Base-by-base conservation (phyloP, 2,797 vertebrate genomes). In the Podargus strigoides region DNA sequence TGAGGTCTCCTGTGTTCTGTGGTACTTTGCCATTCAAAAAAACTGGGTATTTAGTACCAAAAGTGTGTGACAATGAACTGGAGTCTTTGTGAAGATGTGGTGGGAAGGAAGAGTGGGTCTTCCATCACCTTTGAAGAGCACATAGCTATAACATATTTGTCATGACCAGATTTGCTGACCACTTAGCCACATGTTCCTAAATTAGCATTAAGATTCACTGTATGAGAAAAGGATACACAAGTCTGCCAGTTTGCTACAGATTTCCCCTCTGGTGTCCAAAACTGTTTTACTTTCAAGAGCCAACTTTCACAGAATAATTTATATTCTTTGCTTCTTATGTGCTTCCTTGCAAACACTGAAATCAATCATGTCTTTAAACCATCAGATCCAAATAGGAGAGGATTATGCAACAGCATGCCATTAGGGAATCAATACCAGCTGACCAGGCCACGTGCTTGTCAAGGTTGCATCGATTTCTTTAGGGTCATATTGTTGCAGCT, bases 401-500 rank as follows among this genome's bases (percentile, higher is more conserved):
- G 36, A 58, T 85, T 82, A 77, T 67, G 55, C 84, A 94, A 87
- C n/a, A 79, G 36, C n/a, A 28, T 39, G 30, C 67, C 60, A 23
- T 67, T 55, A 83, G 55, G 47, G 67, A 87, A 74, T 90, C 89
- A 77, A 73, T 94, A 59, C 2, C 34, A 36, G 37, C 81, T 82
- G 67, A 59, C 28, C 50, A 82, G 62, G 59, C 39, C 81, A 49
- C 1, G 10, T 34, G 36, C n/a, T 68, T 82, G 39, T 66, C 74
- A 85, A 76, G 77, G 86, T 66, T 68, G 28, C 81, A 85, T 59
- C 67, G 90, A 92, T 96, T 90, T 69, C 50, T 85, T 92, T 59
- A 79, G 55, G 12, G 32, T 15, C 49, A n/a, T 18, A 18, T 14
- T 55, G 39, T n/a, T 80, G 83, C 58, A 86, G 46, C 26, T 56